phyloP scores from a whole-genome alignment of 2,113 vertebrate species.

The Ia io region DNA sequence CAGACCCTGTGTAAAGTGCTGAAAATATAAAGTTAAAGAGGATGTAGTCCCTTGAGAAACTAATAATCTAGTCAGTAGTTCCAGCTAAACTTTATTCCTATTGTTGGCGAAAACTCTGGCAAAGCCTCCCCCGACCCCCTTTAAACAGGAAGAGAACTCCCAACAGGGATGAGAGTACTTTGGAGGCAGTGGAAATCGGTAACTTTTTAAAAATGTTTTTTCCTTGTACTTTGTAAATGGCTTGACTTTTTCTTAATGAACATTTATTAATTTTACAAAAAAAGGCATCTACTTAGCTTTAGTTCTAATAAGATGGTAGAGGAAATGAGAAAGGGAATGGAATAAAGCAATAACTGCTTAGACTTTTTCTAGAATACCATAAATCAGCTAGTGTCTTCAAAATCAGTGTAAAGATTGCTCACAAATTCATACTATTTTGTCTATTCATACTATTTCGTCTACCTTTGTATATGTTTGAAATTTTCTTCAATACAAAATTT shows the following conservation, averaged over 20 bases:
- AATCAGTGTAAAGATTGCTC: conserved; percentile 19
- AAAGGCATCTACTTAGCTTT: not conserved
- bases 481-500: not conserved
- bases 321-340: not conserved
- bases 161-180: not conserved
- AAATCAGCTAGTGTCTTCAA: not conserved
- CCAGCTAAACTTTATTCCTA: not conserved
- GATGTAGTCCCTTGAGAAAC: not conserved
- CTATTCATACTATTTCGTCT: not conserved
- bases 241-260: not conserved
- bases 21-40: not conserved
- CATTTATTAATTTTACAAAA: conserved; percentile 5
- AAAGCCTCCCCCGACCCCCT: not conserved
- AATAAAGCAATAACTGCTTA: not conserved
- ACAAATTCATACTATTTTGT: not conserved
- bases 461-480: not conserved
- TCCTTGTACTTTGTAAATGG: not conserved
- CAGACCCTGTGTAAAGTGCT: not conserved
- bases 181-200: not conserved
- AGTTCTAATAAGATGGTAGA: not conserved
- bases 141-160: not conserved
- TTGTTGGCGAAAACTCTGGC: not conserved
- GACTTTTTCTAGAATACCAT: not conserved
- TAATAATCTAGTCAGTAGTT: not conserved
- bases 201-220: not conserved